A percentile compares a stretch with the other conserved stretches of the same genome.
These are phyloP conservation scores for Aleiodes sp. DNA, from an alignment of 1,140 invertebrate species.

Conservation along the genomic window DNA sequence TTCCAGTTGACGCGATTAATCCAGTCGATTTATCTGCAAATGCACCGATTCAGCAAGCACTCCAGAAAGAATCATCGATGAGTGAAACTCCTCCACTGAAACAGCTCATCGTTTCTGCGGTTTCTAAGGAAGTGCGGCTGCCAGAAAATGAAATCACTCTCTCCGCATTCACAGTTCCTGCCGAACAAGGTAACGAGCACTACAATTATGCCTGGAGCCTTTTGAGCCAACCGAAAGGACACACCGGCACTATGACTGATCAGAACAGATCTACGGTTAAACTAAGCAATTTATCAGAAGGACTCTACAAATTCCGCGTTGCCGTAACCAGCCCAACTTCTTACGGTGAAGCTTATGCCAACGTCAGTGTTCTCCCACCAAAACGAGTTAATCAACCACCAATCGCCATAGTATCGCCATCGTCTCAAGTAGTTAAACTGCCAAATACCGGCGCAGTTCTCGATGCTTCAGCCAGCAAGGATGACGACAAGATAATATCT, in stretches of 20 bases:
- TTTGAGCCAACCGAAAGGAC: slow-evolving; percentile 81
- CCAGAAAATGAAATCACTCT: slow-evolving; percentile 72
- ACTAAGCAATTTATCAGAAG: slow-evolving; percentile 81
- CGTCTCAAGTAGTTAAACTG: slow-evolving; percentile 84
- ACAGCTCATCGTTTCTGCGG: slow-evolving; percentile 80
- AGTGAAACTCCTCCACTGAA: slow-evolving; percentile 63
- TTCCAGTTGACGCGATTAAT: slow-evolving; percentile 46
- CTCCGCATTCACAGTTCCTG: slow-evolving; percentile 82
- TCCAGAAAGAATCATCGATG: not conserved
- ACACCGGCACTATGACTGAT: slow-evolving; percentile 82
- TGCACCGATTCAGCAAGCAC: not conserved
- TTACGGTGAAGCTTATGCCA: slow-evolving; percentile 86
- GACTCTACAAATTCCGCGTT: slow-evolving; percentile 90
- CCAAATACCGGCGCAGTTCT: slow-evolving; percentile 90
- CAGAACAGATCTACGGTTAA: slow-evolving; percentile 84
- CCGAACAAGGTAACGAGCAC: slow-evolving; percentile 75
- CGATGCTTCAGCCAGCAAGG: slow-evolving; percentile 83
- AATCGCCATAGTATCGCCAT: slow-evolving; percentile 84
- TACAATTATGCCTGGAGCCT: slow-evolving; percentile 92
- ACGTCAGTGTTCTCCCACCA: slow-evolving; percentile 90
- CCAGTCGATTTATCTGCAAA: slow-evolving; percentile 45
- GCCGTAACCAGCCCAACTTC: slow-evolving; percentile 77
- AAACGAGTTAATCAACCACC: slow-evolving; percentile 87
- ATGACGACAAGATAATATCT: slow-evolving; percentile 84
- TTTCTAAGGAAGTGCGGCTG: slow-evolving; percentile 73